Evolutionary conservation across 2,797 vertebrate genomes (phyloP).

Genomic region (Molossus alvarezi): DNA sequence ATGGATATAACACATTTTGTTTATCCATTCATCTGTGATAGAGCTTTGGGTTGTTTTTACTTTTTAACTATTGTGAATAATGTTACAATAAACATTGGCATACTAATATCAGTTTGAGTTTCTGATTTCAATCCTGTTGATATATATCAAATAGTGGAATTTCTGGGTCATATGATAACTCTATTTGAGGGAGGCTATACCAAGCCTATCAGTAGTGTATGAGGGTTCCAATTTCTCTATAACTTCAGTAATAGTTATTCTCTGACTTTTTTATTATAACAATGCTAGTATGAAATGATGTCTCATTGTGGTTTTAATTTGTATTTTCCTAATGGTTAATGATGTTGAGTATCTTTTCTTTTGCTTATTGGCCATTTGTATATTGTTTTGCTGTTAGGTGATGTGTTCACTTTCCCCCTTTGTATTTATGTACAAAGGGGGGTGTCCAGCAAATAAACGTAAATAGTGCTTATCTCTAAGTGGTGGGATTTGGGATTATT

Average conservation of each 20-base stretch:
- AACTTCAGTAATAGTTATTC: background rate
- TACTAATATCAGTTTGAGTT: background rate
- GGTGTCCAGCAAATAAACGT: background rate
- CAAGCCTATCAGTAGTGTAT: background rate
- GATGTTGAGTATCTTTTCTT: background rate
- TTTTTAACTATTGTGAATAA: background rate
- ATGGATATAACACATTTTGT: background rate
- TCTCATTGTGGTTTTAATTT: conserved; percentile 49
- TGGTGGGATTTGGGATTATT: background rate
- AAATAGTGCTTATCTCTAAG: background rate
- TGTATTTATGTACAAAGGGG: background rate
- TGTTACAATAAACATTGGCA: background rate
- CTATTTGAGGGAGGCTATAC: background rate
- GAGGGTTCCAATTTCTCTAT: background rate
- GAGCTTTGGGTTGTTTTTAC: background rate
- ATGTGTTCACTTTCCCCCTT: background rate
- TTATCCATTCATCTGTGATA: background rate
- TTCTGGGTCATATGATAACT: background rate
- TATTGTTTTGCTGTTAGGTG: background rate
- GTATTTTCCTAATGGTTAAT: background rate
- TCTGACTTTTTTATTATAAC: background rate
- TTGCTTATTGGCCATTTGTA: background rate
- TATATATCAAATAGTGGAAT: background rate
- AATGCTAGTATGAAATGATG: background rate
- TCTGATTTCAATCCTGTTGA: background rate